Evolutionary conservation across 2,797 vertebrate genomes (phyloP).

Genomic region (Coranthus polyacanthus): DNA sequence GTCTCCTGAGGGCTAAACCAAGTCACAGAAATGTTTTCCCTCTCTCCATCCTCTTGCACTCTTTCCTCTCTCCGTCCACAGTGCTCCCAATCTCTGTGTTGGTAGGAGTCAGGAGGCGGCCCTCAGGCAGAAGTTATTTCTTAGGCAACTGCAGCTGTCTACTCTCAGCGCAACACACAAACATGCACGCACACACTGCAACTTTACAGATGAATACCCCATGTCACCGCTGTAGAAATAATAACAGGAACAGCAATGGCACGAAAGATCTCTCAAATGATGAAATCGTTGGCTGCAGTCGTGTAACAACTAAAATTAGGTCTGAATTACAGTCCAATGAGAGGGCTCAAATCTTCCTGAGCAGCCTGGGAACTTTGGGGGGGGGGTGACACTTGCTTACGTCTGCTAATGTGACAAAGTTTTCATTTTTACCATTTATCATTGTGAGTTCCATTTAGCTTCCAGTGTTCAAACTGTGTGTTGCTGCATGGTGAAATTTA

Average conservation of each 20-base stretch:
- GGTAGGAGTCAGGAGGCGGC: constrained; percentile 28
- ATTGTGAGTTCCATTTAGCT: too few relatives aligned
- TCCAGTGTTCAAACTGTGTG: too few relatives aligned
- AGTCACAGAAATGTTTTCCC: constrained; percentile 32
- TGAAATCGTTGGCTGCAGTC: constrained; percentile 3
- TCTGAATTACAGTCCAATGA: not conserved
- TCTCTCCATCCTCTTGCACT: constrained; percentile 23
- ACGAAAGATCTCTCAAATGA: constrained; percentile 49
- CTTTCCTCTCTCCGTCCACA: constrained; percentile 7
- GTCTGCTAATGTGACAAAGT: not conserved
- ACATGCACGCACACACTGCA: not conserved
- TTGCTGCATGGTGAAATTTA: too few relatives aligned
- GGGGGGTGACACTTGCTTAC: not conserved
- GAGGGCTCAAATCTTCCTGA: not conserved
- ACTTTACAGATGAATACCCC: constrained; percentile 47
- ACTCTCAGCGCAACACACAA: constrained; percentile 19
- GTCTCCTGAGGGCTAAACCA: constrained; percentile 32
- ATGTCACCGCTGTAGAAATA: constrained; percentile 12
- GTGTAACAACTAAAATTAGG: constrained; percentile 4
- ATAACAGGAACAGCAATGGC: constrained; percentile 21
- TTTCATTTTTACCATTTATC: too few relatives aligned
- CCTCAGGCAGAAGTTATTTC: constrained; percentile 46
- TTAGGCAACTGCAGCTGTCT: constrained; percentile 50
- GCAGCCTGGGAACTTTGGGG: not conserved
- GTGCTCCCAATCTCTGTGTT: constrained; percentile 1